Base-by-base conservation (phyloP, 2,113 vertebrate genomes). In the Grus americana region DNA sequence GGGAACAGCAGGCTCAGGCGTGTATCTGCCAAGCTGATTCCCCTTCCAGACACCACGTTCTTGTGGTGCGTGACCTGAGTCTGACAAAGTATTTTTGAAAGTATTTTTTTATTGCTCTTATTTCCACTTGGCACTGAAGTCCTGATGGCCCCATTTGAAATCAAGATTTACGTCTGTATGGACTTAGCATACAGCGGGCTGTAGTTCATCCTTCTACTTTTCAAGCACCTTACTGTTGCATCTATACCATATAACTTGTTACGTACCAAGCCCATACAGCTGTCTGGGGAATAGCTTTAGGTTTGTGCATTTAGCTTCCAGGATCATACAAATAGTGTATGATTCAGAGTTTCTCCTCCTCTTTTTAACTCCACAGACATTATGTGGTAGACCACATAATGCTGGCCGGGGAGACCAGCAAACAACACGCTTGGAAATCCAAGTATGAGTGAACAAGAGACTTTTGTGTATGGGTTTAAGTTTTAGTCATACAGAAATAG, bases 321-420 rank as follows among this genome's bases (percentile, higher is more conserved):
- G 58, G 44, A 46, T 87, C 3, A 4, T 54, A 72, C 16, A 79
- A 79, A 38, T 6, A 54, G 19, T 61, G 13, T 68, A 27, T 79
- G 47, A 75, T 82, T 95, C 54, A 75, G 78, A 58, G 61, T 62
- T 85, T 44, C 34, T 88, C 18, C 81, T 94, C 16, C 62, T 90
- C 36, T 90, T 79, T 79, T 61, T 61, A 87, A 87, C 81, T 82
- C 94, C 62, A 66, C 81, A 88, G 55, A 9, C 66, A 66, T 72
- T 91, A 38, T 91, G 92, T 87, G 85, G 91, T 86, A 91, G n/a
- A 91, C 93, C 92, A 86, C 66, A 82, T 90, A 92, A 85, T 54
- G 58, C 40, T 74, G 66, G 30, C 85, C 90, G 88, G 87, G 74
- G 72, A 90, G 58, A 90, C 52, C 70, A 90, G 74, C 46, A 90